Conservation (phyloP, 2,797 vertebrate species). For the Amphiprion clarkii region DNA sequence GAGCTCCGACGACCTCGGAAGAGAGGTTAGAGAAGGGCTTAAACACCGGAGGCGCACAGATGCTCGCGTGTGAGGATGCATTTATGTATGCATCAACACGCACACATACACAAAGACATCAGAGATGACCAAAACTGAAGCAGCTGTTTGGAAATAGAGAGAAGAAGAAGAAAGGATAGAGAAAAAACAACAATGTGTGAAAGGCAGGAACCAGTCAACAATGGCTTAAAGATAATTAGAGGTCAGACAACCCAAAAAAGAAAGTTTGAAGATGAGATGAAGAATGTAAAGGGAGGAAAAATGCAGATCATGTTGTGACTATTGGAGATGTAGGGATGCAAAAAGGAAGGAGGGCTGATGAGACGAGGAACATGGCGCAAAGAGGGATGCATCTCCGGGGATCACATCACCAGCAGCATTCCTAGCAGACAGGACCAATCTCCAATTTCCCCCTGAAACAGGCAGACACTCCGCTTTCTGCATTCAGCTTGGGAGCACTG, state of each 20-base stretch:
- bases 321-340: slow-evolving; percentile 21
- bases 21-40: slow-evolving; percentile 68
- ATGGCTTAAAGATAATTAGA: neutral
- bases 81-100: slow-evolving; percentile 28
- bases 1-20: slow-evolving; percentile 70
- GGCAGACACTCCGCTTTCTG: slow-evolving; percentile 64
- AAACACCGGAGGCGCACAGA: slow-evolving; percentile 53
- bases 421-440: slow-evolving; percentile 71
- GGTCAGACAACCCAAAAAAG: slow-evolving; percentile 1
- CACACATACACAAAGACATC: slow-evolving; percentile 20
- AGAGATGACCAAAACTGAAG: slow-evolving; percentile 38
- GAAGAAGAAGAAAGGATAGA: neutral
- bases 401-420: slow-evolving; percentile 76
- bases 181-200: neutral
- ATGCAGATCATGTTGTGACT: slow-evolving; percentile 7
- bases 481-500: slow-evolving; percentile 70
- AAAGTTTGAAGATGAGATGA: slow-evolving; percentile 9
- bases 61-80: slow-evolving; percentile 44
- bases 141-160: slow-evolving; percentile 28
- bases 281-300: slow-evolving; percentile 12
- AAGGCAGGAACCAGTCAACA: slow-evolving; percentile 1
- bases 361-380: slow-evolving; percentile 52
- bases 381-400: slow-evolving; percentile 69
- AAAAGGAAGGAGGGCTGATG: slow-evolving; percentile 34
- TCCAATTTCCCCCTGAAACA: slow-evolving; percentile 80